Evolutionary conservation across 2,113 vertebrate genomes (phyloP), one percentile per base, ranked within the genome.

Genomic region (Heterotis niloticus): DNA sequence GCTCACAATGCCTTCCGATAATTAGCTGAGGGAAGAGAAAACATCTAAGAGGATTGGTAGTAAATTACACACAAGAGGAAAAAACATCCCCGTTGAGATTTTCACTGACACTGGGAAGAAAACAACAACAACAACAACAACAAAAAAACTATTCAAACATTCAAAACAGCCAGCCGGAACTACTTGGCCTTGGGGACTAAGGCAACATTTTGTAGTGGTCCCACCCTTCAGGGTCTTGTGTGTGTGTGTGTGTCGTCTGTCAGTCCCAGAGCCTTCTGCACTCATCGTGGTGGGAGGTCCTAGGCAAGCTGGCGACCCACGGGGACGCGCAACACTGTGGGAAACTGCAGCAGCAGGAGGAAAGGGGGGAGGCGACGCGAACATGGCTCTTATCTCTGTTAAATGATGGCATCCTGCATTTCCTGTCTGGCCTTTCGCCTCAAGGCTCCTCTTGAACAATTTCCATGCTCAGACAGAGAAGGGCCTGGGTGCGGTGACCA

Each of bases 381-480:
- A 20, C 23, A 88, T 87, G 83, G 84, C 64, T 9, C 80, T 79
- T 78, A 86, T 86, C 85, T 83, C 88, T 90, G 89, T 92, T 89
- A 90, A 80, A 78, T 86, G 82, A 82, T 83, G 87, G 81, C 34
- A 71, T 71, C 54, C 51, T 54, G 20, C 17, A 82, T 86, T 90
- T 89, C 89, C 88, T 84, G 91, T 91, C 90, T 84, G 87, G 88
- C 83, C 71, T 87, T 77, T 83, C 81, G 91, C 89, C 86, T 88
- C 85, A 78, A 87, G 88, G 85, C 62, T 79, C 85, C 86, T 85
- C 88, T 88, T 64, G 70, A 84, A 71, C 69, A 81, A 81, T 78
- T 78, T 71, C 57, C 34, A 44, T 44, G 34, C 34, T 44, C 34
- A 44, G 34, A 16, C 80, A 86, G 10, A 85, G 83, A 84, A 88